Conservation (phyloP, 2,113 vertebrate genomes). For the Paradoxurus hermaphroditus region DNA sequence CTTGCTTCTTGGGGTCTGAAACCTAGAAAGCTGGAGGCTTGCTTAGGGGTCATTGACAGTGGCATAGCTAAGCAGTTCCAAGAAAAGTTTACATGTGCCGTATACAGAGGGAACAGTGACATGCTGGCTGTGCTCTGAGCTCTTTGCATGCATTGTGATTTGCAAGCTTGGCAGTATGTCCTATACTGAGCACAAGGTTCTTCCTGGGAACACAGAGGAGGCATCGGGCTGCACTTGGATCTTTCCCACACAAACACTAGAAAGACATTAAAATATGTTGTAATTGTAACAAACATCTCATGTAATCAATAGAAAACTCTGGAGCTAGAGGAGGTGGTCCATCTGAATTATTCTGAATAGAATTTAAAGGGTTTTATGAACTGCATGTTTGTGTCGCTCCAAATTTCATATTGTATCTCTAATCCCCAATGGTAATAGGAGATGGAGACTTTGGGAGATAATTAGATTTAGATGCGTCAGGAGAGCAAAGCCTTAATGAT, state of each 20-base stretch:
- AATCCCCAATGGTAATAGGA: not conserved
- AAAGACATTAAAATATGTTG: not conserved
- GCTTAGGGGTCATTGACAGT: not conserved
- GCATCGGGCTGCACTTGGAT: not conserved
- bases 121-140: not conserved
- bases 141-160: not conserved
- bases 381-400: not conserved
- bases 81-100: not conserved
- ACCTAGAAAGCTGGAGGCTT: not conserved
- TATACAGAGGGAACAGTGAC: not conserved
- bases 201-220: not conserved
- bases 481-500: not conserved
- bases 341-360: not conserved
- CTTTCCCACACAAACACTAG: not conserved
- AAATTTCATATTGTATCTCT: not conserved
- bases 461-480: not conserved
- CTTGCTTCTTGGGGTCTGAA: not conserved
- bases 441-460: not conserved
- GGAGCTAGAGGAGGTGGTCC: not conserved
- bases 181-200: not conserved
- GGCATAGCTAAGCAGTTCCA: not conserved
- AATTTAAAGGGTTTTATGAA: not conserved
- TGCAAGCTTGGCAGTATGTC: not conserved
- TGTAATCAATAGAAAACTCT: not conserved
- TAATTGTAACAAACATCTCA: not conserved